Base-by-base conservation (phyloP, 2,797 vertebrate genomes). In the Propithecus perrieri region DNA sequence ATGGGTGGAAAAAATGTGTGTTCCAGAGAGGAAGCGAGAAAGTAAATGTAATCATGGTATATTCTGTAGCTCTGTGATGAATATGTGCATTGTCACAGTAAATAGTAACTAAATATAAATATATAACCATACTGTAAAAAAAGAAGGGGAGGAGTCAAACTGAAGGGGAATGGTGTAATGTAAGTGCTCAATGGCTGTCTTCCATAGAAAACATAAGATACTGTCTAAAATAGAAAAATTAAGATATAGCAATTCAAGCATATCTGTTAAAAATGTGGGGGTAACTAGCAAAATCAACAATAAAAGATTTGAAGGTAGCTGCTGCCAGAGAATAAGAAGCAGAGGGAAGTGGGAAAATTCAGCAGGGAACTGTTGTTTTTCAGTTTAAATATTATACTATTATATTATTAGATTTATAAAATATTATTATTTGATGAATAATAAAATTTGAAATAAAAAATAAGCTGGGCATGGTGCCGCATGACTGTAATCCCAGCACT, bases 331-430 rank as follows among this genome's bases (percentile, higher is more conserved):
- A 57, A 11, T 30, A 89, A 84, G 50, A 80, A n/a, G 55, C 48
- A 67, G 57, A 48, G 46, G n/a, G 24, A 7, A 85, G 3, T 79
- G 61, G 48, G 1, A 26, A 22, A 48, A 15, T 6, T 28, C 4
- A 57, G 41, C 41, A 63, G 7, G 18, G 35, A 67, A 75, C 10
- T 28, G 24, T 35, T 69, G n/a, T 41, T 75, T 88, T 88, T 74
- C 6, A 28, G n/a, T 50, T 74, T 72, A 89, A 87, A 41, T 61
- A 87, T 85, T 59, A 71, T 33, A 65, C 20, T 85, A 67, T 46
- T 72, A 75, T 80, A 67, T 38, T 61, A 75, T 35, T 94, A 88
- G 83, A 74, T 93, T 55, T 96, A 22, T 96, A 75, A 78, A 85
- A 91, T 33, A 76, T 80, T 26, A 85, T n/a, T 85, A 86, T 79